Evolutionary conservation across 1,140 invertebrate species (phyloP).

Genomic region (Sarcophaga bullata): DNA sequence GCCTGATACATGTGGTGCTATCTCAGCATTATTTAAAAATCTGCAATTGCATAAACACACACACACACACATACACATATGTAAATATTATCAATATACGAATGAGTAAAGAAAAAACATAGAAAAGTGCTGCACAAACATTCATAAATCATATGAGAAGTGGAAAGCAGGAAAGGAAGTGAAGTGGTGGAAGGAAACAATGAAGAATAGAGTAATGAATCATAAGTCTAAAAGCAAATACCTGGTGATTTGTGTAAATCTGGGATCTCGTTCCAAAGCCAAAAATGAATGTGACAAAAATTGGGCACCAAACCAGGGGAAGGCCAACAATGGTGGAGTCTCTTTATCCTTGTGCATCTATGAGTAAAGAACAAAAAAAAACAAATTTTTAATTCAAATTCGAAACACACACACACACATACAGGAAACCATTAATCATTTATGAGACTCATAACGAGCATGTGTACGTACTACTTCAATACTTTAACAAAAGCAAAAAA

Average conservation of each 20-base stretch:
- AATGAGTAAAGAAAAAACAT: not conserved
- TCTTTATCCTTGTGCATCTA: slow-evolving; percentile 72
- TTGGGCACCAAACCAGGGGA: slow-evolving; percentile 73
- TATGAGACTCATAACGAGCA: slow-evolving; percentile 45
- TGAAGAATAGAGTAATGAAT: not conserved
- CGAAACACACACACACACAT: slow-evolving; percentile 20
- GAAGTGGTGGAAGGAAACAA: not conserved
- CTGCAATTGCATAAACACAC: slow-evolving; percentile 48
- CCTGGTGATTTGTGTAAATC: slow-evolving; percentile 70
- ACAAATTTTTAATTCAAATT: not conserved
- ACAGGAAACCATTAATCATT: not conserved
- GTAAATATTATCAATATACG: not conserved
- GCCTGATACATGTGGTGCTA: slow-evolving; percentile 70
- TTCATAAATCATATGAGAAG: not conserved
- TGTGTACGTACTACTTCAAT: no score
- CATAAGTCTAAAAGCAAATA: slow-evolving; percentile 42
- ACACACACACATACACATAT: not conserved
- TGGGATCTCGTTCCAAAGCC: slow-evolving; percentile 69
- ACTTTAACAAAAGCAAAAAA: not conserved
- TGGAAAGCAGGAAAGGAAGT: not conserved
- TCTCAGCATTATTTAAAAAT: slow-evolving; percentile 71
- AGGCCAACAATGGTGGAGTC: slow-evolving; percentile 72
- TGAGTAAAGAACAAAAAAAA: slow-evolving; percentile 3
- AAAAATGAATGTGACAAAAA: slow-evolving; percentile 73
- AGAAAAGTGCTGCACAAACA: no score